Base-by-base conservation (phyloP, 2,113 vertebrate genomes). In the Dromas ardeola region DNA sequence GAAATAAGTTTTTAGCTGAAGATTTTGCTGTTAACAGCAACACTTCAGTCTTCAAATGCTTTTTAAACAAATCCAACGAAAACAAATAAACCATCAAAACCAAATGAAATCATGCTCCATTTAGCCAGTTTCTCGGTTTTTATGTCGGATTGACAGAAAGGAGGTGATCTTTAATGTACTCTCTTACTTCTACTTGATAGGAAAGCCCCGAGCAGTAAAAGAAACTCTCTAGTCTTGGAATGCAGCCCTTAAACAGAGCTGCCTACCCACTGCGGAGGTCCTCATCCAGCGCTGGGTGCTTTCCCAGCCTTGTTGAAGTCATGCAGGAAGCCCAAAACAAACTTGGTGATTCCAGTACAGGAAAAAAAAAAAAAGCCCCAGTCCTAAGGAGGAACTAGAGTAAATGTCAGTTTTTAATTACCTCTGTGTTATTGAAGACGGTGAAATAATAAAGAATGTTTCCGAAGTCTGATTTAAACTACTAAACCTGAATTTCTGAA, bases 401-500 rank as follows among this genome's bases (percentile, higher is more conserved):
- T 38, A 92, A 88, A 93, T 42, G 67, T 53, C 21, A 53, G 11
- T 30, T 90, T 95, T 96, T 95, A 95, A 90, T 96, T 96, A 85
- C 52, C 52, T 7, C 34, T 20, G 26, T 55, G 49, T 71, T 95
- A 95, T 92, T 94, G 67, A 94, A 92, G 78, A 77, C 30, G 72
- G 71, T 53, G 79, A 88, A 95, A 63, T 90, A 95, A 87, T 38
- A 47, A 93, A 72, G n/a, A 72, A 18, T 92, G 23, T 84, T 92
- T 88, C 82, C 13, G 13, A 62, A 79, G 22, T 69, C 55, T 92
- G 56, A 87, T 62, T 86, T 91, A 73, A 96, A 93, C 55, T 43
- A 17, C 32, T 95, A 85, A 97, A 72, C 17, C 20, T 88, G 69
- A 70, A 89, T 88, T 95, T 83, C 86, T 81, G 70, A 85, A 95